Conservation (phyloP, 2,888 invertebrate species). For the Amphipyra berbera region DNA sequence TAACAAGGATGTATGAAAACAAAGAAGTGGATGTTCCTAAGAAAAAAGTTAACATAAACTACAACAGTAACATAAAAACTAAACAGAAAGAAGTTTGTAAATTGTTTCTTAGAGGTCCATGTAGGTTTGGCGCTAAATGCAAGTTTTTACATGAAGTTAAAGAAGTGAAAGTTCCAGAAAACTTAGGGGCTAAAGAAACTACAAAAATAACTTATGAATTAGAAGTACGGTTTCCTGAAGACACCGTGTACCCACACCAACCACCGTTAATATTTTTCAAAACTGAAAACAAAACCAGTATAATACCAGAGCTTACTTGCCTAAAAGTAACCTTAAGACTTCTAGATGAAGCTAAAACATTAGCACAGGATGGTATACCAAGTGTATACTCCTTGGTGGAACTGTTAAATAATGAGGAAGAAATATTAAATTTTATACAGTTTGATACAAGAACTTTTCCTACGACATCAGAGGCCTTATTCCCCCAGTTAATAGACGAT, state of each 20-base stretch:
- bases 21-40: constrained; percentile 85
- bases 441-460: constrained; percentile 88
- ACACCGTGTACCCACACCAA: constrained; percentile 93
- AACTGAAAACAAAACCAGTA: constrained; percentile 88
- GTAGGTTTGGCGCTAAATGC: constrained; percentile 93
- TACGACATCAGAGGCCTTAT: constrained; percentile 89
- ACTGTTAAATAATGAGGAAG: constrained; percentile 92
- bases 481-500: constrained; percentile 89
- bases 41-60: constrained; percentile 79
- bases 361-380: constrained; percentile 92
- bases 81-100: constrained; percentile 91
- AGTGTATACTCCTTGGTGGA: constrained; percentile 93
- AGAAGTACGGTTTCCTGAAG: constrained; percentile 93
- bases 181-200: constrained; percentile 68
- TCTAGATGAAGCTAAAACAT: constrained; percentile 91
- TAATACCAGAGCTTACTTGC: constrained; percentile 91
- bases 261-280: constrained; percentile 93
- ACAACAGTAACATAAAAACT: constrained; percentile 78
- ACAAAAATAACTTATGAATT: constrained; percentile 90
- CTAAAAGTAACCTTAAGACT: constrained; percentile 92
- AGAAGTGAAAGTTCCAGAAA: constrained; percentile 67
- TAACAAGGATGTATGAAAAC: constrained; percentile 89
- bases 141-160: constrained; percentile 92
- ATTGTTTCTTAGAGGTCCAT: constrained; percentile 91
- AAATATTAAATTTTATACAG: constrained; percentile 90